These are phyloP conservation scores for Suncus etruscus DNA, from an alignment of 2,113 vertebrate genomes.

Conservation along the genomic window DNA sequence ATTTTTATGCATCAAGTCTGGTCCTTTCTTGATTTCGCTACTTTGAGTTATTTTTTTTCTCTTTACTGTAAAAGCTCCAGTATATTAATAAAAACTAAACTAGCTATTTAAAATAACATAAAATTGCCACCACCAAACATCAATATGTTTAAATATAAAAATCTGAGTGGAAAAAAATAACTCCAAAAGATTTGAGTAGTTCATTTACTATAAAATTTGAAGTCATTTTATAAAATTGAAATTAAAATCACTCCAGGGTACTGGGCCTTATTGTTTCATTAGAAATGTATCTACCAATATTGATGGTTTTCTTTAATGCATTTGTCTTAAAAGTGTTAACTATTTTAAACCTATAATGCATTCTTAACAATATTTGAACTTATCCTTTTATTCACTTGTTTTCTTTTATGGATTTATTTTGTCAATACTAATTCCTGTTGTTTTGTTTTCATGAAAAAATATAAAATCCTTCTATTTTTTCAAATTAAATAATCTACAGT, in stretches of 20 bases:
- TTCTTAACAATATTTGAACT: background rate
- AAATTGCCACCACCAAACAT: constrained; percentile 12
- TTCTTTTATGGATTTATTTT: background rate
- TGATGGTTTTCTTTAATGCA: background rate
- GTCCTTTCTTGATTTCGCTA: background rate
- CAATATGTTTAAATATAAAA: background rate
- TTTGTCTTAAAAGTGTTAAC: background rate
- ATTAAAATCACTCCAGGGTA: background rate
- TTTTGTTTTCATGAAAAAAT: background rate
- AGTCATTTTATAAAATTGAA: constrained; percentile 24
- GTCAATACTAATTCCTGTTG: background rate
- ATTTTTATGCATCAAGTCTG: background rate
- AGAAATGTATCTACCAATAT: constrained; percentile 19
- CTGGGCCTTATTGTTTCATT: background rate
- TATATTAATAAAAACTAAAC: background rate
- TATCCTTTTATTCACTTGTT: background rate
- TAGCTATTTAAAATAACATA: constrained; percentile 44
- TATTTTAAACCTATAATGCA: background rate
- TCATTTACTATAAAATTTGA: constrained; percentile 27
- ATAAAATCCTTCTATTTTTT: background rate
- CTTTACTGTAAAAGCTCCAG: no score
- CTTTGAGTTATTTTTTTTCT: background rate
- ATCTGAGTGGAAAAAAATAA: constrained; percentile 5
- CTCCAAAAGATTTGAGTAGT: background rate
- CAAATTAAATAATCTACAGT: background rate